These are phyloP conservation scores for Capreolus pygargus DNA, from an alignment of 2,113 vertebrate species.

Conservation along the genomic window DNA sequence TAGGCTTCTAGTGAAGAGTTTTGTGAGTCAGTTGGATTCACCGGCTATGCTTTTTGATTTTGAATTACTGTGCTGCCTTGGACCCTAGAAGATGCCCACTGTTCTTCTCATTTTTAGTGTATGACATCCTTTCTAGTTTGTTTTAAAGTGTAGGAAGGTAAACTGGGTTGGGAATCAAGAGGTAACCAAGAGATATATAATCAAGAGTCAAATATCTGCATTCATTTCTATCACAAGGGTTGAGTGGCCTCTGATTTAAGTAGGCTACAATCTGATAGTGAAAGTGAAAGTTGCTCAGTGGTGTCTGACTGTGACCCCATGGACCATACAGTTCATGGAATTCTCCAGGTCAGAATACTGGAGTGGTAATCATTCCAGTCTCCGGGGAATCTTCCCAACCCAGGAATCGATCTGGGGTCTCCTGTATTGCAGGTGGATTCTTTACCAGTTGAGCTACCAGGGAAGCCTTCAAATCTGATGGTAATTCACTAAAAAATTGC, in stretches of 20 bases:
- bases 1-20: not conserved
- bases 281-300: not conserved
- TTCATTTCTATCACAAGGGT: not conserved
- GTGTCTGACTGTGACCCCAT: not conserved
- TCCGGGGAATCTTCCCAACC: not conserved
- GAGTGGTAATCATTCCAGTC: not conserved
- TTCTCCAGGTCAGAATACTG: not conserved
- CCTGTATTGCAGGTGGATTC: not conserved
- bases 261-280: not conserved
- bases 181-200: not conserved
- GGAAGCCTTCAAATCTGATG: not conserved
- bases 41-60: not conserved
- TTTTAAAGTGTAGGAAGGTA: not conserved
- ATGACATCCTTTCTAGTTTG: not conserved
- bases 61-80: not conserved
- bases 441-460: not conserved
- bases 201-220: not conserved
- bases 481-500: not conserved
- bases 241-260: not conserved
- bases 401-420: not conserved
- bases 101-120: not conserved
- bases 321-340: not conserved
- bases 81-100: not conserved
- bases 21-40: not conserved
- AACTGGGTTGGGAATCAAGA: not conserved